These are phyloP conservation scores for Mactromeris polynyma DNA, from an alignment of 2,888 invertebrate species.

Conservation along the genomic window DNA sequence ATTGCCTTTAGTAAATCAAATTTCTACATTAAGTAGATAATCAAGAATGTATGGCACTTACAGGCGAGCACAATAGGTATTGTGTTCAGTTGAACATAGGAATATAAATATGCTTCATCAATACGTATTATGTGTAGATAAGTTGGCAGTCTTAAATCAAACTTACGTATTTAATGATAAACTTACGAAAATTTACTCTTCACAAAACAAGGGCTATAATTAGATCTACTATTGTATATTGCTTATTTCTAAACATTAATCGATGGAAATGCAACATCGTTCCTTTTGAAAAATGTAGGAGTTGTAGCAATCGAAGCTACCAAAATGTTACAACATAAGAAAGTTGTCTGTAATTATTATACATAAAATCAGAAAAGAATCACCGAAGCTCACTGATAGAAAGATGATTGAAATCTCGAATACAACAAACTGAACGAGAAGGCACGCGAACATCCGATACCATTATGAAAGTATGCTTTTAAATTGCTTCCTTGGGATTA, in stretches of 20 bases:
- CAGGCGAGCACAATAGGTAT: not conserved
- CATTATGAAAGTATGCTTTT: constrained; percentile 41
- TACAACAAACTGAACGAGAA: not conserved
- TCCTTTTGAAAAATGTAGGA: not conserved
- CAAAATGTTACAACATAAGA: not conserved
- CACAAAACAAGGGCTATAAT: not conserved
- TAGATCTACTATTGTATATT: constrained; percentile 7
- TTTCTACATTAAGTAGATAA: not conserved
- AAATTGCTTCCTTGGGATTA: constrained; percentile 47
- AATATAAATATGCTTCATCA: not conserved
- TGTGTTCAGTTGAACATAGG: not conserved
- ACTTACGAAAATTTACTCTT: not conserved
- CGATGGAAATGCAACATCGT: not conserved
- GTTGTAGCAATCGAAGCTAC: not conserved
- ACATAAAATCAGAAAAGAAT: not conserved
- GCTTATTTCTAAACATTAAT: not conserved
- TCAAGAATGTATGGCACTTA: not conserved
- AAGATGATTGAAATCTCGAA: not conserved
- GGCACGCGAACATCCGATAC: constrained; percentile 40
- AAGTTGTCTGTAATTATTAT: not conserved
- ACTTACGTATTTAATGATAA: not conserved
- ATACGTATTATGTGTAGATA: not conserved
- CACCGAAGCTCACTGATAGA: not conserved
- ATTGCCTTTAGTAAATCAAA: not conserved
- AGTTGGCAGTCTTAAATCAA: not conserved